Evolutionary conservation across 2,888 invertebrate species (phyloP).

Genomic region (Melangyna quadrimaculata): DNA sequence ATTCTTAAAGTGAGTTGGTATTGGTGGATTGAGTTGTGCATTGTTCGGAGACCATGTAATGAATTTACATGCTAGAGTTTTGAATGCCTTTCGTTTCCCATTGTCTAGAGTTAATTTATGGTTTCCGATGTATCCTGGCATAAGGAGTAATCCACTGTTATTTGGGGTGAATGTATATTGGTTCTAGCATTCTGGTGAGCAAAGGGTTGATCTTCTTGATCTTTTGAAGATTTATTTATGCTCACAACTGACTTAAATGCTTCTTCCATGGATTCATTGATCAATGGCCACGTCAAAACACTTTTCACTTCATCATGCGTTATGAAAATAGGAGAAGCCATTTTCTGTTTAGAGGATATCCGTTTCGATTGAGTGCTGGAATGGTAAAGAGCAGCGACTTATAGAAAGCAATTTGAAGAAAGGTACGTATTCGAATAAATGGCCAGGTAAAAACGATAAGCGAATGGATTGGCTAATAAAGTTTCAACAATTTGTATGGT

Average conservation of each 20-base stretch:
- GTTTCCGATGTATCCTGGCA: conserved; percentile 82
- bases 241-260: conserved; percentile 78
- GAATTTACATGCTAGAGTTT: conserved; percentile 82
- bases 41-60: conserved; percentile 81
- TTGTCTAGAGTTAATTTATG: conserved; percentile 71
- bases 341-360: background rate
- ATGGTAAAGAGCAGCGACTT: background rate
- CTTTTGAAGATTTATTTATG: background rate
- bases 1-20: conserved; percentile 81
- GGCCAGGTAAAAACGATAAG: too few species aligned
- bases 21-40: conserved; percentile 74
- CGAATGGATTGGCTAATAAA: too few species aligned
- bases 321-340: conserved; percentile 74
- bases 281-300: conserved; percentile 79
- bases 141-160: conserved; percentile 76
- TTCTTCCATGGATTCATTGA: conserved; percentile 79
- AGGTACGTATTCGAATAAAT: too few species aligned
- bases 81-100: conserved; percentile 42
- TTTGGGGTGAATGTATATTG: conserved; percentile 74
- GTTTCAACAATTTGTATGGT: too few species aligned
- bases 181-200: conserved; percentile 78
- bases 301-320: conserved; percentile 78
- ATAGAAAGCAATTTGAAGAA: too few species aligned
- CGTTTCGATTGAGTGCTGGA: background rate
- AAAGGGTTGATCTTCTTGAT: conserved; percentile 49